These are phyloP conservation scores for Gallirallus australis DNA, from an alignment of 2,797 vertebrate species.

Conservation along the genomic window DNA sequence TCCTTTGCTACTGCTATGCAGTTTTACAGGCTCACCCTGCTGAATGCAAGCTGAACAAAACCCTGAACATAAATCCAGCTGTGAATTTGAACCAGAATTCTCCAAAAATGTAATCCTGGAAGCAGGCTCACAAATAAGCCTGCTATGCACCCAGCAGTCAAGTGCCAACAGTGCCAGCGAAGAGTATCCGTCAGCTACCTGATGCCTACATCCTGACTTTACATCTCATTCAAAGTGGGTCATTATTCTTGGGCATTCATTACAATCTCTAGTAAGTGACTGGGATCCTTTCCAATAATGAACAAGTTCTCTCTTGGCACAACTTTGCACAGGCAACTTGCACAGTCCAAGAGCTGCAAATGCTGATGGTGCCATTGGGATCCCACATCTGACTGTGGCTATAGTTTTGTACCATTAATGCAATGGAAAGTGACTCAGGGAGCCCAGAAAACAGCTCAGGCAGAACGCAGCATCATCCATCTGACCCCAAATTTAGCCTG, in stretches of 20 bases:
- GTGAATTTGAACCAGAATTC: not conserved
- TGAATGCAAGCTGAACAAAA: not conserved
- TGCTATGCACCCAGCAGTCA: not conserved
- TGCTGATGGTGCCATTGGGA: not conserved
- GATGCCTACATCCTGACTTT: not conserved
- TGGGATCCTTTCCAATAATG: not conserved
- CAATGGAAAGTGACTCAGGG: not conserved
- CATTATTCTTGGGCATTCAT: not conserved
- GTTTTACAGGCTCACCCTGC: not conserved
- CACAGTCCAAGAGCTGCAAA: not conserved
- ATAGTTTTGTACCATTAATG: not conserved
- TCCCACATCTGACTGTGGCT: not conserved
- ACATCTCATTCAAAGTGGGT: not conserved
- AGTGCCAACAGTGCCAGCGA: not conserved
- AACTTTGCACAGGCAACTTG: not conserved
- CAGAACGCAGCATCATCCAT: not conserved
- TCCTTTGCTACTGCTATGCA: not conserved
- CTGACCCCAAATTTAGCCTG: not conserved
- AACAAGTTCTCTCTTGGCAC: not conserved
- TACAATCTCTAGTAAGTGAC: not conserved
- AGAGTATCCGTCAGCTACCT: not conserved
- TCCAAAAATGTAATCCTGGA: not conserved
- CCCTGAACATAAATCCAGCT: not conserved
- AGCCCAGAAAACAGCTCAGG: slow-evolving; percentile 8
- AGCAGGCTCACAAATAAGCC: not conserved